Evolutionary conservation across 2,888 invertebrate genomes (phyloP).

Genomic region (Heliconius cydno): DNA sequence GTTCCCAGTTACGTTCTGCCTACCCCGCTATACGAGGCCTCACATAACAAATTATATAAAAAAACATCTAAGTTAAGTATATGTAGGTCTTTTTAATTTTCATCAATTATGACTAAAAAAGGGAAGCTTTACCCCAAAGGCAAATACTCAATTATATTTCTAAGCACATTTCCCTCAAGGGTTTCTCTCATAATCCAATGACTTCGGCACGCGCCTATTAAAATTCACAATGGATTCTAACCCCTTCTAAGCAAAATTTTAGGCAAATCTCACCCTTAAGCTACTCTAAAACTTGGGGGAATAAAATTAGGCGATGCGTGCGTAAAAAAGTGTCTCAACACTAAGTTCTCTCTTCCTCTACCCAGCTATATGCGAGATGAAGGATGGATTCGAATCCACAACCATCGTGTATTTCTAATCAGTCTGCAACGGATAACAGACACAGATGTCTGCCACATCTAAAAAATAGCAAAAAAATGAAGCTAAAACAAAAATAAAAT

Average conservation of each 20-base stretch:
- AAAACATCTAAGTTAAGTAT: not conserved
- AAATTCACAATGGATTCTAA: slow-evolving; percentile 48
- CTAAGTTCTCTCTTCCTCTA: no score
- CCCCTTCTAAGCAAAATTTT: slow-evolving; percentile 17
- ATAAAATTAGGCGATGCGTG: not conserved
- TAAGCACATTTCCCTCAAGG: slow-evolving; percentile 29
- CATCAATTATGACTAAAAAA: slow-evolving; percentile 13
- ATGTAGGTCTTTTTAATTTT: not conserved
- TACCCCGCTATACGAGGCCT: no score
- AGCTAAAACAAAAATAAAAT: slow-evolving; percentile 22
- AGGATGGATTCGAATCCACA: not conserved
- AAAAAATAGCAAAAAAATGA: not conserved
- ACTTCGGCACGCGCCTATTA: slow-evolving; percentile 60
- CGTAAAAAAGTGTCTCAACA: no score
- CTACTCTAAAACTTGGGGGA: not conserved
- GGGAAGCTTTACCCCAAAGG: slow-evolving; percentile 19
- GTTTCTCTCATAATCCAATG: slow-evolving; percentile 44
- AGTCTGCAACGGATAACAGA: not conserved
- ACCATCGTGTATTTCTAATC: not conserved
- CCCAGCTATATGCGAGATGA: no score
- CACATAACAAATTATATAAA: not conserved
- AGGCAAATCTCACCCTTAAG: slow-evolving; percentile 27
- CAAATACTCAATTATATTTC: slow-evolving; percentile 29
- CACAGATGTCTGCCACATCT: not conserved
- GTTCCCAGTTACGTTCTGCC: no score